Conservation (phyloP, 1,140 invertebrate genomes). For the Aphis gossypii region DNA sequence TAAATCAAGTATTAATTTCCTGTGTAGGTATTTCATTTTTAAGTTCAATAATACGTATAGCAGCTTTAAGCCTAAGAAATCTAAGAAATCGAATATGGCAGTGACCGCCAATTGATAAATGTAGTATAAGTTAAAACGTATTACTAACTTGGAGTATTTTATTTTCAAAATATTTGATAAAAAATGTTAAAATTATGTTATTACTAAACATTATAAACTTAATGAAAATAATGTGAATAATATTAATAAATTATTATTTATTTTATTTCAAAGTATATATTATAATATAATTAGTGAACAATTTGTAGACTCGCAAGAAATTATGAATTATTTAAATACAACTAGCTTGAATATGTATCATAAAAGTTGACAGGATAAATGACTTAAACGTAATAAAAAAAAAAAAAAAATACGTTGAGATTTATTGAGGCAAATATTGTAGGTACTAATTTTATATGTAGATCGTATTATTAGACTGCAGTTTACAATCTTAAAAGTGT, state of each 20-base stretch:
- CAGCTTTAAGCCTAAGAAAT: neutral
- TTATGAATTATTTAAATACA: neutral
- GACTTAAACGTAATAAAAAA: neutral
- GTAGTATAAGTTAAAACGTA: neutral
- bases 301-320: neutral
- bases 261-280: neutral
- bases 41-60: neutral
- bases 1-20: conserved; percentile 8
- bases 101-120: neutral
- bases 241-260: neutral
- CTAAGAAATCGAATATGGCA: neutral
- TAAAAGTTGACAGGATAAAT: neutral
- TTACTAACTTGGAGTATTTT: neutral
- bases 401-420: too few relatives aligned
- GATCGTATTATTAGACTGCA: neutral
- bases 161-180: neutral
- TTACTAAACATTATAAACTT: too few relatives aligned
- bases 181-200: too few relatives aligned
- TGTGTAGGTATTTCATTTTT: neutral
- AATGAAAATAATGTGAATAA: neutral
- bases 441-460: neutral
- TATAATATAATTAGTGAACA: neutral
- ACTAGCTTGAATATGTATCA: neutral
- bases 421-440: neutral
- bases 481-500: neutral